Evolutionary conservation across 1,140 invertebrate species (phyloP).

Genomic region (Telenomus remus): DNA sequence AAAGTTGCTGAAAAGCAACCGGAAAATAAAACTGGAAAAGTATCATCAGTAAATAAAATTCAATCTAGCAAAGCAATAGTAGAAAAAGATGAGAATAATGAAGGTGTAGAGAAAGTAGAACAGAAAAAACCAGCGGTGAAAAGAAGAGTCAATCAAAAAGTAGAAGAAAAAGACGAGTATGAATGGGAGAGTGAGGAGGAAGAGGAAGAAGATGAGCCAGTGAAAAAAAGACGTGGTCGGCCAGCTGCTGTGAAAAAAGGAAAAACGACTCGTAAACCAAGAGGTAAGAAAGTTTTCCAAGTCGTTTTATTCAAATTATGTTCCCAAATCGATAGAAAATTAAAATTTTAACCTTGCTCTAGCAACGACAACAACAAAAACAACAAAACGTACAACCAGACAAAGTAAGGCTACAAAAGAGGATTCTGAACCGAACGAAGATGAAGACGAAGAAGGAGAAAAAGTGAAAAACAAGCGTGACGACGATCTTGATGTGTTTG

Average conservation of each 20-base stretch:
- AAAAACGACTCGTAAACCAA: constrained; percentile 7
- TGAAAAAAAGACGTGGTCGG: too few species aligned
- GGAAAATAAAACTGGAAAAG: not conserved
- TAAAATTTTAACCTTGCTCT: constrained; percentile 4
- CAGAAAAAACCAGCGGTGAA: not conserved
- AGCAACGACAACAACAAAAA: constrained; percentile 11
- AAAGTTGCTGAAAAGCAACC: not conserved
- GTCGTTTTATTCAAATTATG: constrained; percentile 2
- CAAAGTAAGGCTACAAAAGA: constrained; percentile 15
- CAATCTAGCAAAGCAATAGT: not conserved
- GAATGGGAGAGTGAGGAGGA: too few species aligned
- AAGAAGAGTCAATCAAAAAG: constrained; percentile 4
- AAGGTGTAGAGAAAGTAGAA: not conserved
- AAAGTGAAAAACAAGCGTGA: not conserved
- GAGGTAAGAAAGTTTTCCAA: constrained; percentile 7
- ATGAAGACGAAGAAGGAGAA: too few species aligned
- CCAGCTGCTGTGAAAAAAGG: not conserved
- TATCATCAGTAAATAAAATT: too few species aligned
- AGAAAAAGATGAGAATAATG: not conserved
- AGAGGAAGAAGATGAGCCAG: too few species aligned
- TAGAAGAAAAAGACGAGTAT: too few species aligned
- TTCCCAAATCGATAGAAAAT: not conserved
- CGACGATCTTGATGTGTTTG: constrained; percentile 1
- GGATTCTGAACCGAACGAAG: constrained; percentile 15
- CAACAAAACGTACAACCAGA: constrained; percentile 1